Evolutionary conservation across 2,113 vertebrate species (phyloP), one percentile per base, ranked within the genome.

Genomic region (Chaetura pelagica): DNA sequence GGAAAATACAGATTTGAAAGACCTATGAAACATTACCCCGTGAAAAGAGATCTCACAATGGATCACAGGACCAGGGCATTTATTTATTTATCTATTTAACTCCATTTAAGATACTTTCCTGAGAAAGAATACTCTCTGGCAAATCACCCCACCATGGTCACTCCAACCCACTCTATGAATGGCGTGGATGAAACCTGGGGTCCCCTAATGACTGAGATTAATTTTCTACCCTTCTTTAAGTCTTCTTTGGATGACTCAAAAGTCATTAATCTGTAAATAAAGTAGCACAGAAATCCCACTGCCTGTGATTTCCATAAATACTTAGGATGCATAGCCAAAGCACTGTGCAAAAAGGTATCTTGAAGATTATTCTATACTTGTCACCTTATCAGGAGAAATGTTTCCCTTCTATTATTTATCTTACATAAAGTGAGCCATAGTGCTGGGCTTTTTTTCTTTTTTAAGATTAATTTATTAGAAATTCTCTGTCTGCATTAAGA

Each of bases 301-400:
- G 76, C 63, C 69, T 80, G 21, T 75, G 38, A 89, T 87, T 95
- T 95, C 91, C 86, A 87, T 89, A 90, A 92, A 73, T 55, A 92
- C 71, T 97, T 90, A 80, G 82, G 69, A 87, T 95, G 83, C 85
- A 95, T 91, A 96, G 68, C 26, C 24, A 73, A 95, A 96, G 76
- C 35, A 58, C 46, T 87, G 17, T n/a, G 49, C 40, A 90, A 61
- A 94, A 90, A 72, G 38, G 69, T 92, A 83, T 63, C 64, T 75
- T 91, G 14, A 89, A 46, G 67, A 68, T 83, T 94, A 75, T 96
- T 96, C 91, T 90, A 62, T 19, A 92, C 34, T 87, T 96, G 82
- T 10, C 75, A 82, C 54, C 34, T 87, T 78, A 55, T n/a, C 90
- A 92, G 66, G 40, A 78, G 44, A 91, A 96, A 94, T 40, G 26